Evolutionary conservation across 2,113 vertebrate genomes (phyloP), one percentile per base, ranked within the genome.

Genomic region (Chaetodon trifascialis): DNA sequence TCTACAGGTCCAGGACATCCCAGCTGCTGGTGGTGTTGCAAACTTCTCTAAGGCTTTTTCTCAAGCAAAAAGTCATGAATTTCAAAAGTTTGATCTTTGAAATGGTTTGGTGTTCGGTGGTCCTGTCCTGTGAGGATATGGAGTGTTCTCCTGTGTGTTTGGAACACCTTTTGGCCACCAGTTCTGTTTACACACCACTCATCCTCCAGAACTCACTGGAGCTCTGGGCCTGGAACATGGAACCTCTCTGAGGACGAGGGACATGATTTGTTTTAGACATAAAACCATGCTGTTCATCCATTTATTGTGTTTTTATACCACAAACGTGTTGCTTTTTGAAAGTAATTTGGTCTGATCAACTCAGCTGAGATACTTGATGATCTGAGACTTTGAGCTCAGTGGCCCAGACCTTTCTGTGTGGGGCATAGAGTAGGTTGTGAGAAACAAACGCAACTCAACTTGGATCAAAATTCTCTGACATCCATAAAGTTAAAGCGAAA

Each of bases 361-460:
- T 73, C 34, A 17, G 30, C 34, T 36, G 21, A 72, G n/a, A 51
- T 25, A 16, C 2, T 1, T 66, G n/a, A 60, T 9, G 34, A 66
- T 40, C 62, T 64, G n/a, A 76, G 58, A 72, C 11, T 34, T 34
- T 2, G 16, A 58, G 64, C 36, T 59, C 21, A 44, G n/a, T 64
- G 38, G 52, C 44, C 59, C 60, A 59, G 60, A 71, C 58, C 58
- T 52, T 44, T 36, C 11, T 67, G 40, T 54, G 62, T 69, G 30
- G 49, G 38, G 40, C 16, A 19, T 15, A n/a, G 30, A 38, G 25
- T n/a, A 51, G 11, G 46, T 51, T 4, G 9, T 51, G 49, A 52
- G 30, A 38, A 46, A 71, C 65, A 73, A 59, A 78, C 44, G 8
- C 38, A 51, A 54, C 44, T 66, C 4, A 0, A 63, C 76, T 30